A percentile compares a stretch with the other conserved stretches of the same genome.
Conservation (phyloP, 2,797 vertebrate species). For the Sebastes ruberrimus region DNA sequence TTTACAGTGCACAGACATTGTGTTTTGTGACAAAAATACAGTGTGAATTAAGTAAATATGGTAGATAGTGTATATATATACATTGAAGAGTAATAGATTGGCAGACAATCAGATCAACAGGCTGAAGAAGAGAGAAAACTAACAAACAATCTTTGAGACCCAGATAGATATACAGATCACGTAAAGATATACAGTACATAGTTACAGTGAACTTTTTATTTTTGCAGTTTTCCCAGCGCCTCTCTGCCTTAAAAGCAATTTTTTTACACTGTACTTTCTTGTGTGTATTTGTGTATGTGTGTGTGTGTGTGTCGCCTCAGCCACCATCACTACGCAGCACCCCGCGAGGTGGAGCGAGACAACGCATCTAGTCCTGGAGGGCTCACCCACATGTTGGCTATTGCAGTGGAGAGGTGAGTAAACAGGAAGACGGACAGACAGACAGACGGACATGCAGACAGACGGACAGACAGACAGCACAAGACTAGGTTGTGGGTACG, state of each 20-base stretch:
- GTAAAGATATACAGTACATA: slow-evolving; percentile 79
- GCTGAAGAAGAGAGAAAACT: slow-evolving; percentile 78
- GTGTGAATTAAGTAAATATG: slow-evolving; percentile 81
- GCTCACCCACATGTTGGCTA: slow-evolving; percentile 62
- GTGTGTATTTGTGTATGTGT: slow-evolving; percentile 33
- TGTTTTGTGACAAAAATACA: slow-evolving; percentile 84
- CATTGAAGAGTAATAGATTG: slow-evolving; percentile 81
- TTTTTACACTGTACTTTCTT: slow-evolving; percentile 48
- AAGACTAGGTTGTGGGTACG: slow-evolving; percentile 70
- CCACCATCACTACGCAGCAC: slow-evolving; percentile 40
- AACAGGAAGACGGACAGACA: slow-evolving; percentile 69
- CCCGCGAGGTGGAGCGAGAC: slow-evolving; percentile 36
- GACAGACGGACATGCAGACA: slow-evolving; percentile 62
- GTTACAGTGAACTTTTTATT: slow-evolving; percentile 71
- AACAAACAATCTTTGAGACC: slow-evolving; percentile 79
- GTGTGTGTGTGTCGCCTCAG: slow-evolving; percentile 50
- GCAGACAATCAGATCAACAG: slow-evolving; percentile 81
- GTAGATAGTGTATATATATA: slow-evolving; percentile 80
- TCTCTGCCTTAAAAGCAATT: slow-evolving; percentile 39
- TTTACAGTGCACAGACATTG: slow-evolving; percentile 84
- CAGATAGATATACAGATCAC: slow-evolving; percentile 80
- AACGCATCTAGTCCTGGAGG: slow-evolving; percentile 42
- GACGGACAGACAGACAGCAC: slow-evolving; percentile 69
- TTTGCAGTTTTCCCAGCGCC: slow-evolving; percentile 50
- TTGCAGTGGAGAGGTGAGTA: slow-evolving; percentile 72